Conservation (phyloP, 2,113 vertebrate species). For the Glaucidium brasilianum region DNA sequence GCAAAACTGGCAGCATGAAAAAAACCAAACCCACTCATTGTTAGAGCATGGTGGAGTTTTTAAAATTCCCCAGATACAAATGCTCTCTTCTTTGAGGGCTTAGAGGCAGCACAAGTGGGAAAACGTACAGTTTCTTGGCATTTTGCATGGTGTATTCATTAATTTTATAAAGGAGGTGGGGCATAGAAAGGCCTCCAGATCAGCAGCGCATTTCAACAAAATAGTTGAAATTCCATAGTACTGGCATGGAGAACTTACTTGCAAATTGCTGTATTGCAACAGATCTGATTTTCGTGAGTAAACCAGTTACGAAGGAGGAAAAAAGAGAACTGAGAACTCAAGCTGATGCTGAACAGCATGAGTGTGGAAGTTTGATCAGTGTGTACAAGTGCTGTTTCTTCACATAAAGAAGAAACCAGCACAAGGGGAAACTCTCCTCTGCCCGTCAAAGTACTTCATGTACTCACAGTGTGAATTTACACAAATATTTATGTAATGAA, state of each 20-base stretch:
- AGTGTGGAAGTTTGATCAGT: neutral
- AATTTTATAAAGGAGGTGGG: neutral
- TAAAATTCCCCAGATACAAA: neutral
- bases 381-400: neutral
- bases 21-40: neutral
- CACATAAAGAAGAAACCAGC: constrained; percentile 33
- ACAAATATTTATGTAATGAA: constrained; percentile 60
- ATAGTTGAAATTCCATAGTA: neutral
- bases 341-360: constrained; percentile 32
- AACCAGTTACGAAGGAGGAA: neutral
- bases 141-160: neutral
- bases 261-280: neutral
- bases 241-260: neutral
- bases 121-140: neutral
- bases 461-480: constrained; percentile 57
- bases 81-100: neutral
- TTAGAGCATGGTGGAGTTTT: neutral
- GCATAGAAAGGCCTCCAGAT: neutral
- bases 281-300: neutral
- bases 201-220: neutral
- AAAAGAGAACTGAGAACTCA: constrained; percentile 39
- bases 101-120: neutral
- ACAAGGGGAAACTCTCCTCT: neutral
- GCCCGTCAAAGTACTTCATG: constrained; percentile 29
- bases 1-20: neutral